Evolutionary conservation across 2,888 invertebrate genomes (phyloP).

Genomic region (Polietes domitor): DNA sequence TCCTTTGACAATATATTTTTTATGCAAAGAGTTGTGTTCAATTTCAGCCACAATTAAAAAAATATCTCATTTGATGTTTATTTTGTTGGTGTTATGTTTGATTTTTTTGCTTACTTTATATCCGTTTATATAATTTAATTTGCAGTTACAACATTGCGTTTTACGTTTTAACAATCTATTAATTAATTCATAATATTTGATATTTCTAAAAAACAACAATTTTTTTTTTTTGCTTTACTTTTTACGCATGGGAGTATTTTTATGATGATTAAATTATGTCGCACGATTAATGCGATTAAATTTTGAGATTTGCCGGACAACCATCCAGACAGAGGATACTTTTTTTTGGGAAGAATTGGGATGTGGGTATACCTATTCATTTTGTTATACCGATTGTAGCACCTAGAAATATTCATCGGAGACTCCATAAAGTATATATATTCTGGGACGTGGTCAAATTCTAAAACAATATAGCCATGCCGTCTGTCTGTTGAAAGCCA

Average conservation of each 20-base stretch:
- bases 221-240: neutral
- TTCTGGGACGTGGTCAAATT: too few relatives aligned
- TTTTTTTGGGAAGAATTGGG: too few relatives aligned
- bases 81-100: neutral
- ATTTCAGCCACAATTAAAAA: conserved; percentile 31
- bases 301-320: too few relatives aligned
- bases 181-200: conserved; percentile 24
- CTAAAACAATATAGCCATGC: too few relatives aligned
- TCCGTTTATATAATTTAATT: neutral
- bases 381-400: too few relatives aligned
- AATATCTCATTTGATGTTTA: neutral
- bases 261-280: conserved; percentile 9
- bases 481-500: too few relatives aligned
- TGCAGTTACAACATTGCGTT: neutral
- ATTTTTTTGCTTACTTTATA: neutral
- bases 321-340: too few relatives aligned
- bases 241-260: too few relatives aligned
- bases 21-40: conserved; percentile 72
- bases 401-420: too few relatives aligned
- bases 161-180: neutral
- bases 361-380: too few relatives aligned
- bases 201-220: neutral
- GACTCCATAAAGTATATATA: too few relatives aligned
- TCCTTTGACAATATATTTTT: conserved; percentile 73
- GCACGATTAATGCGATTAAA: neutral